A percentile compares a stretch with the other conserved stretches of the same genome.
Conservation (phyloP, 2,888 invertebrate species). For the Galerucella pusilla region DNA sequence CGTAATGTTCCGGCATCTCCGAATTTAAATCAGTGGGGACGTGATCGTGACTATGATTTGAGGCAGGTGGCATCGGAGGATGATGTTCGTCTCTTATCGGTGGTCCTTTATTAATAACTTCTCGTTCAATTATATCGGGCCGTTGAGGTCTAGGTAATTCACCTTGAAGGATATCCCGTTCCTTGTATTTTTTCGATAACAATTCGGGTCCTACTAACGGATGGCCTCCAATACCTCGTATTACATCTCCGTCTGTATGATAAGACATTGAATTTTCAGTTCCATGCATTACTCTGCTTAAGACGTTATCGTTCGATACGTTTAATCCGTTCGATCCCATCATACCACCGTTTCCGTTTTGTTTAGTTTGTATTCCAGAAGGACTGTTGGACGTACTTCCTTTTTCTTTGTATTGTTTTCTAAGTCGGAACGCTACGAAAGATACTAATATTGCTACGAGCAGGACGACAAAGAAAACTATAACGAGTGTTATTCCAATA, state of each 20-base stretch:
- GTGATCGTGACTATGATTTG: constrained; percentile 79
- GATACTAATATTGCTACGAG: constrained; percentile 90
- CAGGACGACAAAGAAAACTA: constrained; percentile 92
- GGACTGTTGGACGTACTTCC: constrained; percentile 75
- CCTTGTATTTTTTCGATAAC: constrained; percentile 89
- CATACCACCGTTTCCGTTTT: constrained; percentile 77
- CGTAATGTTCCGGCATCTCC: constrained; percentile 92
- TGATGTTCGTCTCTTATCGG: constrained; percentile 83
- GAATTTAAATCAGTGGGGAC: constrained; percentile 76
- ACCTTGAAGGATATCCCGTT: constrained; percentile 71
- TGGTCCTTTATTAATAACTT: constrained; percentile 86
- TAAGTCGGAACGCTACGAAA: constrained; percentile 90
- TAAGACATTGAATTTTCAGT: constrained; percentile 77
- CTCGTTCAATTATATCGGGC: constrained; percentile 93
- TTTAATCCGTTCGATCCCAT: constrained; percentile 75
- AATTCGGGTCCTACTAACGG: constrained; percentile 88
- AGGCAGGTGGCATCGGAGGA: constrained; percentile 81
- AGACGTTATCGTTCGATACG: constrained; percentile 76
- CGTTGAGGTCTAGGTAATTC: constrained; percentile 84
- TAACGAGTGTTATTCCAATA: constrained; percentile 92
- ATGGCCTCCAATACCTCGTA: constrained; percentile 79
- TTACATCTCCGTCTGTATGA: constrained; percentile 79
- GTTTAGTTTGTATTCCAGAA: constrained; percentile 81
- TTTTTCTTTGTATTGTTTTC: constrained; percentile 90
- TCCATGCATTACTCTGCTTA: constrained; percentile 75